These are phyloP conservation scores for Gulo gulo DNA, from an alignment of 2,113 vertebrate species.

Conservation along the genomic window DNA sequence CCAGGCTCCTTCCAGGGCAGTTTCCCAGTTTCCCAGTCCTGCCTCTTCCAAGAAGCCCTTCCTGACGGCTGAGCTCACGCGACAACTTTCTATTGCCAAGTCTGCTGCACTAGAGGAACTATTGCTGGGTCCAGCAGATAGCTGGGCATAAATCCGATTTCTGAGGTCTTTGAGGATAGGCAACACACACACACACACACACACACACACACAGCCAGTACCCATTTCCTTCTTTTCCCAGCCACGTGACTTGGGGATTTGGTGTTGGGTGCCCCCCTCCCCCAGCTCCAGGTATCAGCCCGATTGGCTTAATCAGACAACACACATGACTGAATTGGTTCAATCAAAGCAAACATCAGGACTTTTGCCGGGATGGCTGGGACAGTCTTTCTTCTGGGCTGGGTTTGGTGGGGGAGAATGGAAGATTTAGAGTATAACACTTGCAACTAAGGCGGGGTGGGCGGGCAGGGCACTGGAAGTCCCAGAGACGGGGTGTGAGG, in stretches of 20 bases:
- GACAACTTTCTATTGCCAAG: neutral
- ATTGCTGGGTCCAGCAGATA: neutral
- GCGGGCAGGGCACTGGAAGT: neutral
- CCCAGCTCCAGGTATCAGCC: neutral
- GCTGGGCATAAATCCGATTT: neutral
- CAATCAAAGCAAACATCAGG: neutral
- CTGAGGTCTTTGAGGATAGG: neutral
- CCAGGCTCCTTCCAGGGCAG: neutral
- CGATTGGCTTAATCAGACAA: neutral
- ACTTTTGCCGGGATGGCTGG: neutral
- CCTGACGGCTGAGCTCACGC: neutral
- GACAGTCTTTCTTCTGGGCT: neutral
- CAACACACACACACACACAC: neutral
- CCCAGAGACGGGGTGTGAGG: neutral
- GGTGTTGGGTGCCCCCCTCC: neutral
- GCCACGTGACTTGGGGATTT: neutral
- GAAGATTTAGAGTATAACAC: neutral
- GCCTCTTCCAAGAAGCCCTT: conserved; percentile 16
- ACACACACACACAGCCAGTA: neutral
- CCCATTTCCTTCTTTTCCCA: neutral
- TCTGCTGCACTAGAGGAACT: neutral
- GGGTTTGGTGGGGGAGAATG: neutral
- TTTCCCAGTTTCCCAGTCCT: neutral
- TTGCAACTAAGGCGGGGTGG: neutral
- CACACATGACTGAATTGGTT: neutral